phyloP scores from a whole-genome alignment of 1,140 invertebrate species.

The Brachionus rotundiformis region DNA sequence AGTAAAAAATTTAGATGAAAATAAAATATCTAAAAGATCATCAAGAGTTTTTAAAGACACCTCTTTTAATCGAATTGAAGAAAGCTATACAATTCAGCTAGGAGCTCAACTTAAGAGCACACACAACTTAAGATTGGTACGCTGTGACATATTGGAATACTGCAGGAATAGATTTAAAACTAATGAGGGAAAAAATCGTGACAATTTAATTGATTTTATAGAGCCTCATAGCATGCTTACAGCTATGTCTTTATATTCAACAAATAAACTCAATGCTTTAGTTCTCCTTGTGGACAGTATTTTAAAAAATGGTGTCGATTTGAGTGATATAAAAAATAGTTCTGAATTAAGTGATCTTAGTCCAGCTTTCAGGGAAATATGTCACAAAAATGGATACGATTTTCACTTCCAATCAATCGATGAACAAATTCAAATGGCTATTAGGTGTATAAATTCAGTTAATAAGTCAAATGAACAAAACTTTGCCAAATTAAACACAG shows the following conservation, averaged over 20 bases:
- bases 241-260: slow-evolving; percentile 84
- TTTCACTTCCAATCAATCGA: slow-evolving; percentile 86
- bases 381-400: slow-evolving; percentile 66
- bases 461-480: slow-evolving; percentile 3
- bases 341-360: neutral
- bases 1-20: slow-evolving; percentile 15
- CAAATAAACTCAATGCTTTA: slow-evolving; percentile 78
- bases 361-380: slow-evolving; percentile 1
- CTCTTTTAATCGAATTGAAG: slow-evolving; percentile 35
- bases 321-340: slow-evolving; percentile 71
- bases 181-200: neutral
- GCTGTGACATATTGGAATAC: slow-evolving; percentile 82
- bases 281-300: slow-evolving; percentile 80
- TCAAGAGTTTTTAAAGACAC: neutral
- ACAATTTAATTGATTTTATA: slow-evolving; percentile 27
- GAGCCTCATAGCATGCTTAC: slow-evolving; percentile 80
- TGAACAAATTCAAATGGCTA: slow-evolving; percentile 72
- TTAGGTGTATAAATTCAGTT: neutral
- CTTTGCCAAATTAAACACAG: slow-evolving; percentile 68
- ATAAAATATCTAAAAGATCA: neutral
- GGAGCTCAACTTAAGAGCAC: slow-evolving; percentile 93
- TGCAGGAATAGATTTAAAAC: slow-evolving; percentile 60
- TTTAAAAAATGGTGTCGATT: slow-evolving; percentile 73
- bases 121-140: slow-evolving; percentile 89
- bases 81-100: slow-evolving; percentile 51